Evolutionary conservation across 2,888 invertebrate genomes (phyloP), one percentile per base, ranked within the genome.

Genomic region (Cryptus viduatorius): DNA sequence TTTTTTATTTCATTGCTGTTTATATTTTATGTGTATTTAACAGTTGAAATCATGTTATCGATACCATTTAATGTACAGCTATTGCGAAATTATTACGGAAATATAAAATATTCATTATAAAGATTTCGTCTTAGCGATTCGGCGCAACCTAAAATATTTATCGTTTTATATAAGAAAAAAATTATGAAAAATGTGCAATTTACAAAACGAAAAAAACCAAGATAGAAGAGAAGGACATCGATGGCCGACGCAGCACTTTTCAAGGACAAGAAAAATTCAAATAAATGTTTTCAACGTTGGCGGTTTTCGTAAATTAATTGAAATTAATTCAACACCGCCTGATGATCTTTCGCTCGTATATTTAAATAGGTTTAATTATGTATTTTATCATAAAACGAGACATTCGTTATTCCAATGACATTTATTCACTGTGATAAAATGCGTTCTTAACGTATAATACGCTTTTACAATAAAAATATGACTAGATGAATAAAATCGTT

Each of bases 401-500:
- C 29, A 19, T 50, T 79, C 31, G 48, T 81, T 84, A 75, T 67
- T 82, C 82, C 82, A 79, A 79, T 76, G 82, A 79, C 79, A 76
- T 84, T 82, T 84, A 84, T 82, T 84, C 50, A 67, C 69, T 65
- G 44, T 75, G 50, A 76, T 71, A 82, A 82, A 82, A 79, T 67
- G 65, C 75, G 50, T 16, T 50, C 44, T 71, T 61, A 79, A 67
- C 8, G n/a, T 24, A 67, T 37, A 29, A 79, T 46, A 53, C 50
- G 56, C 37, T 78, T 61, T 59, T 69, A 31, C 61, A 29, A 67
- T 61, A 48, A 48, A 73, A 56, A 64, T 24, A 53, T 78, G 84
- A 84, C 81, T 84, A 83, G 80, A 80, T 65, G 5, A 8, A 37
- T 59, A 24, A 67, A 19, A 61, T 59, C n/a, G 59, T 42, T 7